A percentile compares a stretch with the other conserved stretches of the same genome.
Evolutionary conservation across 2,797 vertebrate genomes (phyloP).

Genomic region (Anguilla anguilla): DNA sequence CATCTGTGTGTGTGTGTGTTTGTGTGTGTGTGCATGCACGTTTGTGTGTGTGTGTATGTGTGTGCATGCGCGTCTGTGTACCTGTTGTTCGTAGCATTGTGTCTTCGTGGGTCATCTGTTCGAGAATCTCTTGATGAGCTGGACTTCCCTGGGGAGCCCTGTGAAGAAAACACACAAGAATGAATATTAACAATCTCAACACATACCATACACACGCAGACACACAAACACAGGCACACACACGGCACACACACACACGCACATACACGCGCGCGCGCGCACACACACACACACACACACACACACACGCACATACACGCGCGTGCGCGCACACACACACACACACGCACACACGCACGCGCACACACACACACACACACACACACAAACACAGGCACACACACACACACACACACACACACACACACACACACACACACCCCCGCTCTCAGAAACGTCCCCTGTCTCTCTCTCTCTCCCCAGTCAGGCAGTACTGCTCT

Average conservation of each 20-base stretch:
- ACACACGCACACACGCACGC: no score
- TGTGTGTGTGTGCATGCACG: neutral
- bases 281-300: neutral
- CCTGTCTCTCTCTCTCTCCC: no score
- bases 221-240: no score
- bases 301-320: neutral
- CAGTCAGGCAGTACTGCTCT: neutral
- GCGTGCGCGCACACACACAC: no score
- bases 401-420: neutral
- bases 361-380: no score
- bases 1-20: no score
- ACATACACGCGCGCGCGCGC: no score
- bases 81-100: slow-evolving; percentile 71
- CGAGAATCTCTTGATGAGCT: slow-evolving; percentile 68
- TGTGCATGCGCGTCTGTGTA: slow-evolving; percentile 43
- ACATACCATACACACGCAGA: neutral
- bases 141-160: slow-evolving; percentile 82
- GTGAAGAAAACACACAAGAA: slow-evolving; percentile 37
- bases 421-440: neutral
- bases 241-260: no score
- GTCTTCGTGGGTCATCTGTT: slow-evolving; percentile 77
- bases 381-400: neutral
- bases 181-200: neutral
- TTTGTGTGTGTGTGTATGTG: neutral
- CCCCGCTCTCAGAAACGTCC: slow-evolving; percentile 30